Conservation (phyloP, 2,113 vertebrate species). For the Crotalus helleri region DNA sequence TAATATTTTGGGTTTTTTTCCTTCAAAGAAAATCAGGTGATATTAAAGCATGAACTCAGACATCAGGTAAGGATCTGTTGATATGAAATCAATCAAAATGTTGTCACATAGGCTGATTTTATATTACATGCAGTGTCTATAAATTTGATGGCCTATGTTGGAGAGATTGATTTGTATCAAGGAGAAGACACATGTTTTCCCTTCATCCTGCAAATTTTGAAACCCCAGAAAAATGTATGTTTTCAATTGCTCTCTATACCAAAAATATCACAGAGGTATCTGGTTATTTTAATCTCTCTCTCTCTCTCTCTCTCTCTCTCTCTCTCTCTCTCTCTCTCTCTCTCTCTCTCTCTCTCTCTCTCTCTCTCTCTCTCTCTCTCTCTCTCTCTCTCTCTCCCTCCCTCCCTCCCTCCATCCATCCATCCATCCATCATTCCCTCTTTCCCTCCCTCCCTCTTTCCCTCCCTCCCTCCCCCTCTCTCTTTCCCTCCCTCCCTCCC, state of each 20-base stretch:
- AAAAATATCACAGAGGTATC: background rate
- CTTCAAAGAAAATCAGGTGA: background rate
- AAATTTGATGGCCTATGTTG: background rate
- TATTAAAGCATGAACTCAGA: background rate
- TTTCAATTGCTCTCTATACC: background rate
- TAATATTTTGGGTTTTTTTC: background rate
- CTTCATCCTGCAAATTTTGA: background rate
- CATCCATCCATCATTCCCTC: too few species aligned
- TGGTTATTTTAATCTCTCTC: background rate
- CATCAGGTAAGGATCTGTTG: background rate
- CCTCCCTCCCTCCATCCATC: too few species aligned
- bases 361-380: too few species aligned
- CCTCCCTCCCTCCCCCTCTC: background rate
- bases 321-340: background rate
- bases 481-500: too few species aligned
- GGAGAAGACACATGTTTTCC: background rate
- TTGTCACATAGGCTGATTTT: background rate
- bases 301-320: background rate
- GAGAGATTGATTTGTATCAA: background rate
- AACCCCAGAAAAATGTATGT: background rate
- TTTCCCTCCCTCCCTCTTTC: too few species aligned
- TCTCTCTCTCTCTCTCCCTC: too few species aligned
- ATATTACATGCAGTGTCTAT: background rate
- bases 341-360: too few species aligned
- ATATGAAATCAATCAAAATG: background rate